A percentile compares a stretch with the other conserved stretches of the same genome.
phyloP scores from a whole-genome alignment of 2,888 invertebrate genomes.

The Beris chalybata region DNA sequence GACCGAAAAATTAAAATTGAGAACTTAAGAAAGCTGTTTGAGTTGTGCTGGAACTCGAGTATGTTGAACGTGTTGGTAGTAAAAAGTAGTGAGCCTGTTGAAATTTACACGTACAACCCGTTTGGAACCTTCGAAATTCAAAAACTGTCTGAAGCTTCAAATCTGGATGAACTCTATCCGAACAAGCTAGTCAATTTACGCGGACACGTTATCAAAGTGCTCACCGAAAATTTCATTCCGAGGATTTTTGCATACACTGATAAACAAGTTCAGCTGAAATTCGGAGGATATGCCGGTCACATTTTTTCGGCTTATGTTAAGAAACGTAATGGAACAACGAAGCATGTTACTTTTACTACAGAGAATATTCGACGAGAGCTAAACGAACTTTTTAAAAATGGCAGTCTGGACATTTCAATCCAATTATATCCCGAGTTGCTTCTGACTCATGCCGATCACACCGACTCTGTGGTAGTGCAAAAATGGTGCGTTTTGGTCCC shows the following conservation, averaged over 20 bases:
- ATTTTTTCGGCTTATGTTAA: conserved; percentile 4
- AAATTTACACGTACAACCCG: conserved; percentile 5
- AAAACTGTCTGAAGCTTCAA: background rate
- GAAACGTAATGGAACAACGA: conserved; percentile 6
- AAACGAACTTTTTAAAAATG: background rate
- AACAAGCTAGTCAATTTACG: conserved; percentile 10
- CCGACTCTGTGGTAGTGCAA: background rate
- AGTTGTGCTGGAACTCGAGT: conserved; percentile 4
- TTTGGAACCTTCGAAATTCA: conserved; percentile 7
- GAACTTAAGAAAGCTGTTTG: background rate
- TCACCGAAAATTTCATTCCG: background rate
- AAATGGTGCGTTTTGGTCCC: conserved; percentile 25
- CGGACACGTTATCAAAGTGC: background rate
- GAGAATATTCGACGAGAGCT: background rate
- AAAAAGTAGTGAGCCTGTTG: too few relatives aligned
- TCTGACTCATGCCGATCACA: background rate
- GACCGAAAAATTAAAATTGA: background rate
- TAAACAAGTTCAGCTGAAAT: background rate
- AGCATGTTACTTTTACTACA: background rate
- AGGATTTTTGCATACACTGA: conserved; percentile 7
- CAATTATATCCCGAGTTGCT: background rate
- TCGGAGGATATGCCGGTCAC: conserved; percentile 6
- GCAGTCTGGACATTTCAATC: background rate
- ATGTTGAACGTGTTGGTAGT: conserved; percentile 11
- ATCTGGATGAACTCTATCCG: background rate